phyloP scores from a whole-genome alignment of 1,140 invertebrate genomes.

The Radopholus similis region DNA sequence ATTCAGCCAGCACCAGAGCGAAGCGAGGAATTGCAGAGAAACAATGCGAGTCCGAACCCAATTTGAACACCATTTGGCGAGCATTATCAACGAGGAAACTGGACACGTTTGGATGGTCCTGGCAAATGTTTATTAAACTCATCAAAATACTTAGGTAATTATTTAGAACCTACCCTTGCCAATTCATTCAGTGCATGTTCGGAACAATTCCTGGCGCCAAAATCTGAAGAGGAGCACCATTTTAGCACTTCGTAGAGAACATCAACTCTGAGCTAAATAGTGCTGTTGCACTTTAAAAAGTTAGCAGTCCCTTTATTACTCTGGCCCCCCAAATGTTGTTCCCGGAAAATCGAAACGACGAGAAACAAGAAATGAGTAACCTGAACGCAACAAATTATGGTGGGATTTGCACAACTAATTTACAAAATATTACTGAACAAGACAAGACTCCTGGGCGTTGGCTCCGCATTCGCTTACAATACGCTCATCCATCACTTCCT shows the following conservation, averaged over 20 bases:
- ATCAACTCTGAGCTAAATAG: slow-evolving; percentile 16
- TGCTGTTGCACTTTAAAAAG: neutral
- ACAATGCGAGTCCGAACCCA: slow-evolving; percentile 23
- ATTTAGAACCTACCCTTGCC: slow-evolving; percentile 3
- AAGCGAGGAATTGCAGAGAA: slow-evolving; percentile 9
- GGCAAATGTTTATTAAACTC: neutral
- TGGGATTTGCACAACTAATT: neutral
- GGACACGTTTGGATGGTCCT: slow-evolving; percentile 6
- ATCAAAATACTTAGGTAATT: slow-evolving; percentile 1
- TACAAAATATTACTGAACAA: neutral
- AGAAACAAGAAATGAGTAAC: slow-evolving; percentile 2
- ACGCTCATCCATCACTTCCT: slow-evolving; percentile 9
- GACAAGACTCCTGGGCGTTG: neutral
- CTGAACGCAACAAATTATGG: neutral
- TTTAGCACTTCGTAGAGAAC: slow-evolving; percentile 33
- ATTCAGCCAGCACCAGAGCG: slow-evolving; percentile 26
- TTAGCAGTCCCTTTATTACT: neutral
- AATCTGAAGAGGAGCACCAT: slow-evolving; percentile 29
- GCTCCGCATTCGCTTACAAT: neutral
- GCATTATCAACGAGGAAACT: slow-evolving; percentile 16
- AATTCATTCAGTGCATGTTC: neutral
- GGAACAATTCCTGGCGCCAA: slow-evolving; percentile 17
- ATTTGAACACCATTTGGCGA: slow-evolving; percentile 29
- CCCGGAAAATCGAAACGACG: neutral
- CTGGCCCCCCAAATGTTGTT: too few relatives aligned